Base-by-base conservation (phyloP, 2,113 vertebrate genomes). In the Centrocercus urophasianus region DNA sequence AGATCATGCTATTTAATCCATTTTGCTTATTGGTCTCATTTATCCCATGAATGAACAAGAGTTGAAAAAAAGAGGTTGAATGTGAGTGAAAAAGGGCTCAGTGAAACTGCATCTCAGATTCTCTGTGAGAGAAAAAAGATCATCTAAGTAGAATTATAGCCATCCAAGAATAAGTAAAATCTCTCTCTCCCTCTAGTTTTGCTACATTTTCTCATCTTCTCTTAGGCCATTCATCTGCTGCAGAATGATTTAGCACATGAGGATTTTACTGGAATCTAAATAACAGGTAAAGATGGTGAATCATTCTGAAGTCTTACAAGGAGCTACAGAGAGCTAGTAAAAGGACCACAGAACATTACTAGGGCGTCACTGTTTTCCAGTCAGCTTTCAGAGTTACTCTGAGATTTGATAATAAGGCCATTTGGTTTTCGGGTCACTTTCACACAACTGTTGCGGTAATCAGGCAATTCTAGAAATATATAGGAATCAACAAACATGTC, bases 11-110 rank as follows among this genome's bases (percentile, higher is more conserved):
- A 89, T 88, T 95, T 90, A 93, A 96, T 94, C 77, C 42, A 54
- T 93, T 95, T 92, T 96, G 48, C 78, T 73, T 94, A 89, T 94
- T 3, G 2, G 59, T 83, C 60, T 96, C 79, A 92, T 91, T 94
- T 93, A 92, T 82, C 36, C 78, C 84, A 80, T 85, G 84, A 89
- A 40, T 76, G 89, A 95, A 63, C 81, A 83, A 1, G 2, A 80
- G 48, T 2, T 94, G 59, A 27, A 75, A 90, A 38, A 84, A 88
- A 45, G 24, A 82, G 27, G 48, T 54, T 79, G 36, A 76, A 79
- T 78, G 10, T 42, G 86, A 78, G 43, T 60, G 48, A 64, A 84
- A 94, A 79, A 86, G 5, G 13, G 9, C 14, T 24, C 36, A 90
- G 21, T 25, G 42, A 94, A 92, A 82, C 11, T 84, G 25, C 74